Base-by-base conservation (phyloP, 2,797 vertebrate species). In the Pantherophis alleghaniensis region DNA sequence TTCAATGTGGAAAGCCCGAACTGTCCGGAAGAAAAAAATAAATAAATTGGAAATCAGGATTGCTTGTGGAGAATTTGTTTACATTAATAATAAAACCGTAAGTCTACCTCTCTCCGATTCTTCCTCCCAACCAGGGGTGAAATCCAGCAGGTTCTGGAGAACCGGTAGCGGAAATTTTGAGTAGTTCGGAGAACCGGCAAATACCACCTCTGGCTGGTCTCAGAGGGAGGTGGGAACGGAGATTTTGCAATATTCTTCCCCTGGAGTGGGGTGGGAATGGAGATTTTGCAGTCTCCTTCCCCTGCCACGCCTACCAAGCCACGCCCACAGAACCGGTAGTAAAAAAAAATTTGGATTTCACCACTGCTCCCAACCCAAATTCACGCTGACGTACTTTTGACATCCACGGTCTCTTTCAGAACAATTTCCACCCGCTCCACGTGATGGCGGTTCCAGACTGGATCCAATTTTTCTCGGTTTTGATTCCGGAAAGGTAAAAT, bases 351-450 rank as follows among this genome's bases (percentile, higher is more conserved):
- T 51, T 51, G 1, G 47, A 51, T 51, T 51, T 51, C 47, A 51
- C 6, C 47, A 51, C 47, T 0, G 42, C 42, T 47, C 42, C 32
- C 18, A 1, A 63, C 83, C 57, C 2, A 42, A 92, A 37, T 0
- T 79, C 18, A 0, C 0, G 42, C 83, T 57, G 94, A 96, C 96
- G 24, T 96, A 99, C 99, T 99, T 99, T 98, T 98, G 0, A 98
- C 98, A 94, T 99, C 98, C 92, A 99, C 97, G 0, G 98, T 99
- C 97, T 99, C 99, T 96, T 99, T 99, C 97, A 99, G 56, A 69
- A 99, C 97, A 89, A 99, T 98, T 96, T 99, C 99, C 95, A 99
- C 98, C 96, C 99, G 98, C 91, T 99, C 98, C 37, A 99, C 98
- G 0, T 99, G 98, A 93, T 98, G 98, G 89, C 96, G 98, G 97